Evolutionary conservation across 2,113 vertebrate species (phyloP).

Genomic region (Stomatorhinus ivindoensis): DNA sequence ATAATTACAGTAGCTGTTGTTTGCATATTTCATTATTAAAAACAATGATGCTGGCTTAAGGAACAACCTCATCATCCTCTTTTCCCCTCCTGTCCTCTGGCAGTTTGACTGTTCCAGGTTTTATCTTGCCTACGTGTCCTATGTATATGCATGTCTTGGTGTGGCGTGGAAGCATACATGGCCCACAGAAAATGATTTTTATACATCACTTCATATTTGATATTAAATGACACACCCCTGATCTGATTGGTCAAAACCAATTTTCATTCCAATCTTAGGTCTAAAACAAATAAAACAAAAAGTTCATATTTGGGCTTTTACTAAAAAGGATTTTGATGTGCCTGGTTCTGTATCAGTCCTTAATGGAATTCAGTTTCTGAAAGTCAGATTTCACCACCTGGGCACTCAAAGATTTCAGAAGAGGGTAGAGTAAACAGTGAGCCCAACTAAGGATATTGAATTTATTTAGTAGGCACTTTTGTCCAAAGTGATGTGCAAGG

Average conservation of each 20-base stretch:
- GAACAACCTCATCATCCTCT: not conserved
- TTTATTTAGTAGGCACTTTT: not conserved
- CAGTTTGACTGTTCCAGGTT: too few species aligned
- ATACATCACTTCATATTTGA: not conserved
- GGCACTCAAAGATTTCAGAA: not conserved
- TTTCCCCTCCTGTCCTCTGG: not conserved
- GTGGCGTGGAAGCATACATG: not conserved
- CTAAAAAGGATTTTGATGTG: not conserved
- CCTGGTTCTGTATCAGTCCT: not conserved
- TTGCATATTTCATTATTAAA: not conserved
- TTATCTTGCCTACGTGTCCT: not conserved
- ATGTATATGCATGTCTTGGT: not conserved
- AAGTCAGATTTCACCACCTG: not conserved
- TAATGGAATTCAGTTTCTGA: not conserved
- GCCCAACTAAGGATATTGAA: not conserved
- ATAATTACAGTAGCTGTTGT: not conserved
- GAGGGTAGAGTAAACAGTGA: not conserved
- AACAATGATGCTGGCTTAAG: not conserved
- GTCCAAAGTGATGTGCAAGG: not conserved
- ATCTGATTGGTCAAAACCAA: not conserved
- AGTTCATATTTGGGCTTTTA: not conserved
- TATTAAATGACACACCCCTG: not conserved
- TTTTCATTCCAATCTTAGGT: not conserved
- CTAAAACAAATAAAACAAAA: not conserved
- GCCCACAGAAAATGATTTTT: not conserved